Evolutionary conservation across 2,113 vertebrate species (phyloP).

Genomic region (Gadus chalcogrammus): DNA sequence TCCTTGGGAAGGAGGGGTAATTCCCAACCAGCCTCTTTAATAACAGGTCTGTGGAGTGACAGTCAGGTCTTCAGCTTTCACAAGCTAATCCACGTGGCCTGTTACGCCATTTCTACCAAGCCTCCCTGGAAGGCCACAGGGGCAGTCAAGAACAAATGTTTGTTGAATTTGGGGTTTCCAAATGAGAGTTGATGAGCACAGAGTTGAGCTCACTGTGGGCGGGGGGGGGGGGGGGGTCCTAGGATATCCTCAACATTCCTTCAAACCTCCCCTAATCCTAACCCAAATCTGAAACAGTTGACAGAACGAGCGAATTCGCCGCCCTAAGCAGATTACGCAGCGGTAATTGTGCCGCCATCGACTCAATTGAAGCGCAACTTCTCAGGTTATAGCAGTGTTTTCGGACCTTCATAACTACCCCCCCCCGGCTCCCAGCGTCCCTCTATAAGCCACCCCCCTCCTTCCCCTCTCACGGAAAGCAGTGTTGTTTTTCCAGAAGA

Average conservation of each 20-base stretch:
- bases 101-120: conserved; percentile 6
- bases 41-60: conserved; percentile 37
- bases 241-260: conserved; percentile 11
- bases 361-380: neutral
- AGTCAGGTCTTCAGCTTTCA: conserved; percentile 40
- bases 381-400: neutral
- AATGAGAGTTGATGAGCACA: neutral
- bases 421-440: neutral
- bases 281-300: conserved; percentile 4
- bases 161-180: conserved; percentile 40
- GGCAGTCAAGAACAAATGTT: conserved; percentile 29
- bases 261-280: conserved; percentile 9
- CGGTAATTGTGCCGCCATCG: neutral
- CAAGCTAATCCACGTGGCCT: conserved; percentile 25
- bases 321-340: neutral
- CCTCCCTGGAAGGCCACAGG: conserved; percentile 17
- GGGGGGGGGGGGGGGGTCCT: neutral
- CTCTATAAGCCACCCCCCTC: neutral
- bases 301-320: neutral
- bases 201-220: too few relatives aligned
- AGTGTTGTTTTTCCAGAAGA: neutral
- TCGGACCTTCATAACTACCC: too few relatives aligned
- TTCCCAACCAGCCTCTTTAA: conserved; percentile 46
- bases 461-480: neutral
- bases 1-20: conserved; percentile 32